Evolutionary conservation across 2,797 vertebrate species (phyloP), one percentile per base, ranked within the genome.

Genomic region (Eurystomus glaucurus): DNA sequence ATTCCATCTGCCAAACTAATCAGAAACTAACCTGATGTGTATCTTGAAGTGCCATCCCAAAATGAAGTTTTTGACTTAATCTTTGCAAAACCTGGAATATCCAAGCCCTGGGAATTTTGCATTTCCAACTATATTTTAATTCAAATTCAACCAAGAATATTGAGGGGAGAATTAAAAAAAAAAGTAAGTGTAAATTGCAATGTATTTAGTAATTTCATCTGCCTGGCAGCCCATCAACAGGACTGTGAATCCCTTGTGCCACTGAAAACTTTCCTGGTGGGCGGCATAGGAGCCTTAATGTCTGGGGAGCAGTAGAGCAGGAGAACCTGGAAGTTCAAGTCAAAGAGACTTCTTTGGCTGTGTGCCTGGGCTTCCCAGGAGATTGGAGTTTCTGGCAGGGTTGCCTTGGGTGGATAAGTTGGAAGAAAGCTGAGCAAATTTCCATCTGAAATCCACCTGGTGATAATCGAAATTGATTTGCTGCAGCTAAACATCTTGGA

Each of bases 361-460:
- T 11, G 29, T 80, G 71, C 65, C 88, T 81, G 16, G 35, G 28
- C 52, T 88, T 72, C 66, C 62, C 54, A 88, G 55, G 68, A 78
- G 74, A 65, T 46, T 46, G 43, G 39, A 74, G 23, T 45, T 84
- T 90, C 85, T 96, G 57, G 31, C 62, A 93, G 58, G 20, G 12
- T 9, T 79, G 46, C 25, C 69, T 72, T 72, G 77, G 35, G 50
- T 46, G 19, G 61, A 69, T 69, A 51, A 1, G 1, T 43, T 75
- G 72, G 54, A 46, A 85, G 57, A 85, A 77, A 90, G 12, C 43
- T 89, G 60, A 88, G 70, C 22, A 90, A 46, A 33, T 65, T 86
- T 93, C 83, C 74, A 93, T 79, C 80, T 88, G 80, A 96, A 94
- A 62, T 79, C 72, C 88, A 84, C 66, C 70, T 85, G 62, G 64